Base-by-base conservation (phyloP, 2,113 vertebrate genomes). In the Pseudorhombus dupliciocellatus region DNA sequence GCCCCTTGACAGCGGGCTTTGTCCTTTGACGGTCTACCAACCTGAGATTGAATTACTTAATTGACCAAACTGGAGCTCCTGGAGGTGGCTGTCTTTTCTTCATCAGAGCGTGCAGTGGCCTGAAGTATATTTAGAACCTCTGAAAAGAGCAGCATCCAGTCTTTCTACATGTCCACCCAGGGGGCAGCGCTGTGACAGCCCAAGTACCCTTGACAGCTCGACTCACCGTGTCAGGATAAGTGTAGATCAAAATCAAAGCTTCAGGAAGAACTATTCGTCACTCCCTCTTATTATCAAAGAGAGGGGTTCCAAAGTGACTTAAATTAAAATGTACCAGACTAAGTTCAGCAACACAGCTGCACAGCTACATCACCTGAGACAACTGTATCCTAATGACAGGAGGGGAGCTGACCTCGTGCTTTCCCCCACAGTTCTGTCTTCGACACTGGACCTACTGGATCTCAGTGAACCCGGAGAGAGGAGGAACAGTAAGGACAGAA, bases 371-470 rank as follows among this genome's bases (percentile, higher is more conserved):
- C 20, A 5, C 2, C 16, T 22, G 28, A 20, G 44, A 31, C 1
- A 54, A 59, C 25, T 20, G 7, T 3, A 26, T 40, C 26, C 40
- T 16, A 20, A 20, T 40, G 21, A 56, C 53, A 46, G 18, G 11
- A 54, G 11, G 4, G 2, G 48, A 5, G 25, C 42, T 60, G 67
- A 80, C 3, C 10, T 71, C 22, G n/a, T 76, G 24, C 61, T 44
- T n/a, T 52, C 56, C 85, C 15, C 83, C 73, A 72, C 80, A 98
- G 98, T 99, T 79, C 88, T 99, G 82, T 97, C 98, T 87, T 91
- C 98, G 86, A 96, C 96, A 66, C 87, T 98, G 92, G 98, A 99
- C 92, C 95, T 99, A 82, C 92, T 99, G 79, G 98, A 99, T 90
- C 94, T 99, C 65, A 99, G 95, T 84, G 97, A 99, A 88, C 97